Percentiles rank a stretch among this genome's conserved stretches.
These are phyloP conservation scores for Campylomormyrus tamandua DNA, from an alignment of 2,113 vertebrate species.

Conservation along the genomic window DNA sequence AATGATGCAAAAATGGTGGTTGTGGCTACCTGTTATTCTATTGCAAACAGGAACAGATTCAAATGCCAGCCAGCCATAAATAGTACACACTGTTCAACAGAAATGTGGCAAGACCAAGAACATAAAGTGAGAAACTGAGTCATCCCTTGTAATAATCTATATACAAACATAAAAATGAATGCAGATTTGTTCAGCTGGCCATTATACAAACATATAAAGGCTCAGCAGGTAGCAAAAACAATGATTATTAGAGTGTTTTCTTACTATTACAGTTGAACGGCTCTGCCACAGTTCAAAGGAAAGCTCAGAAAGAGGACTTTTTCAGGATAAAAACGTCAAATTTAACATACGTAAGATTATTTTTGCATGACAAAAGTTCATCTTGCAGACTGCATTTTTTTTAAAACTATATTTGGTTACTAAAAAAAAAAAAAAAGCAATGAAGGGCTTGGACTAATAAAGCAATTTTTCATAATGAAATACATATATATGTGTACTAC, in stretches of 20 bases:
- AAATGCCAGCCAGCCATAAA: not conserved
- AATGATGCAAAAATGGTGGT: not conserved
- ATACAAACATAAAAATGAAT: not conserved
- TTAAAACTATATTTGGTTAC: not conserved
- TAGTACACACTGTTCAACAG: not conserved
- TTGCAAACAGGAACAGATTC: not conserved
- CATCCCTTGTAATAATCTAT: not conserved
- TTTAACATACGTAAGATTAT: not conserved
- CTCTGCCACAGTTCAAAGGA: not conserved
- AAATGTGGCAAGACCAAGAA: not conserved
- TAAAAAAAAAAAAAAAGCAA: not conserved
- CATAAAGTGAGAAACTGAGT: not conserved
- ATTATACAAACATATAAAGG: not conserved
- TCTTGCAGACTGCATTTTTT: not conserved
- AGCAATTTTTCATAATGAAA: not conserved
- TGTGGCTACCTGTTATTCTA: not conserved
- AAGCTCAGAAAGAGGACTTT: not conserved
- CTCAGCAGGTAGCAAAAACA: not conserved
- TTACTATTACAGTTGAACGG: not conserved
- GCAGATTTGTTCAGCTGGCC: not conserved
- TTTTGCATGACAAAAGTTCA: not conserved
- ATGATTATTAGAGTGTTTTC: not conserved
- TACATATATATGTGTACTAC: not conserved
- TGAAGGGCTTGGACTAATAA: not conserved
- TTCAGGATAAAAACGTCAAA: not conserved